Conservation (phyloP, 2,113 vertebrate genomes). For the Apodemus speciosus region DNA sequence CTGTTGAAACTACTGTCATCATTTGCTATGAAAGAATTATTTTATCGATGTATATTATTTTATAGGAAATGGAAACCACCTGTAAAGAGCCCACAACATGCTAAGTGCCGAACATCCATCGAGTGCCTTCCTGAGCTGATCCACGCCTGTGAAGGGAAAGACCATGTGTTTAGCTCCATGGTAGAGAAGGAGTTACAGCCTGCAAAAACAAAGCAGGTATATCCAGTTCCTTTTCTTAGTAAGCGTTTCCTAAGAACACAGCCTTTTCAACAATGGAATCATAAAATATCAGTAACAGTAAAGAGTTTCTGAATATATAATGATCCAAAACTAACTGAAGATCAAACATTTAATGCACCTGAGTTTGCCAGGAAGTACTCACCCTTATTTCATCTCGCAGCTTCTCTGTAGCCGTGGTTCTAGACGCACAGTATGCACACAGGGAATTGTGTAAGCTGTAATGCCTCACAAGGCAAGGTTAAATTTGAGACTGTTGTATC, state of each 20-base stretch:
- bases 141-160: constrained; percentile 90
- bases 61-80: constrained; percentile 89
- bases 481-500: neutral
- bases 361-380: neutral
- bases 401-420: neutral
- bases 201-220: constrained; percentile 91
- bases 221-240: neutral
- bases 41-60: constrained; percentile 39
- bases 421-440: neutral
- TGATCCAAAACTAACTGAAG: neutral
- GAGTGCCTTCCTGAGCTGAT: constrained; percentile 97
- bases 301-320: neutral
- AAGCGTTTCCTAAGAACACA: neutral
- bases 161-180: constrained; percentile 89
- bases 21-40: neutral
- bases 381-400: neutral
- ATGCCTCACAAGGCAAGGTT: neutral
- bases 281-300: neutral
- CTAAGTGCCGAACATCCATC: constrained; percentile 85
- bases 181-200: constrained; percentile 87
- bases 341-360: neutral
- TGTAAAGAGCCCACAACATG: constrained; percentile 68
- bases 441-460: neutral
- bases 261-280: neutral
- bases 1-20: neutral